These are phyloP conservation scores for Pandemis heparana DNA, from an alignment of 2,888 invertebrate species.

Conservation along the genomic window DNA sequence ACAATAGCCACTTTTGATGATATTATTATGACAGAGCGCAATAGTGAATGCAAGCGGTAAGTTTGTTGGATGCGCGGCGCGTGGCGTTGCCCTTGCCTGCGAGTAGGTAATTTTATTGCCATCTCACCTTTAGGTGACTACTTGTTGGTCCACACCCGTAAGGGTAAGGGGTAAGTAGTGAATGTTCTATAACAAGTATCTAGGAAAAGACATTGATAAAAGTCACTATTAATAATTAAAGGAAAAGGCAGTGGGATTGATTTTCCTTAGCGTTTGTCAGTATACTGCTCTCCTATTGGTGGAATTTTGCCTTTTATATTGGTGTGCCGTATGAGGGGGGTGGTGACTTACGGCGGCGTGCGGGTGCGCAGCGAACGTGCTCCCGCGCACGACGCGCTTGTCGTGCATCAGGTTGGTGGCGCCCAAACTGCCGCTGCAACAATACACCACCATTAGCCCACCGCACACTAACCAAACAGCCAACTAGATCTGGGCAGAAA, in stretches of 20 bases:
- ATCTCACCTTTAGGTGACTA: background rate
- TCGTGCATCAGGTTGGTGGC: constrained; percentile 94
- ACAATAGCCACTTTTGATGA: background rate
- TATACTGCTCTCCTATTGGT: too few species aligned
- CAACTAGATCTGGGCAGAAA: background rate
- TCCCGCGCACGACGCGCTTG: constrained; percentile 93
- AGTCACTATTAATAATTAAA: background rate
- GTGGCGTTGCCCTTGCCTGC: constrained; percentile 1
- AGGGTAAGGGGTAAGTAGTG: too few species aligned
- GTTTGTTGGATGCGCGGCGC: background rate
- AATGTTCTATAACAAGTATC: too few species aligned
- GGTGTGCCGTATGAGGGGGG: background rate
- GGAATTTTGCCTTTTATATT: background rate
- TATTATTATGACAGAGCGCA: constrained; percentile 13
- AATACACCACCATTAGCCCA: constrained; percentile 22
- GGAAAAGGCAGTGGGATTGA: background rate
- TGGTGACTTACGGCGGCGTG: constrained; percentile 72
- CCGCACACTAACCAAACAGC: background rate
- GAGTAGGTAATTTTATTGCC: too few species aligned
- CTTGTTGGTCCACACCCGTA: constrained; percentile 1
- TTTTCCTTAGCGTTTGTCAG: too few species aligned
- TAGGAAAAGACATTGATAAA: background rate
- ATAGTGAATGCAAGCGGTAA: background rate
- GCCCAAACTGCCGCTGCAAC: constrained; percentile 68
- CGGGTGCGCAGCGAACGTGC: constrained; percentile 88